Conservation (phyloP, 2,113 vertebrate species). For the Taurulus bubalis region DNA sequence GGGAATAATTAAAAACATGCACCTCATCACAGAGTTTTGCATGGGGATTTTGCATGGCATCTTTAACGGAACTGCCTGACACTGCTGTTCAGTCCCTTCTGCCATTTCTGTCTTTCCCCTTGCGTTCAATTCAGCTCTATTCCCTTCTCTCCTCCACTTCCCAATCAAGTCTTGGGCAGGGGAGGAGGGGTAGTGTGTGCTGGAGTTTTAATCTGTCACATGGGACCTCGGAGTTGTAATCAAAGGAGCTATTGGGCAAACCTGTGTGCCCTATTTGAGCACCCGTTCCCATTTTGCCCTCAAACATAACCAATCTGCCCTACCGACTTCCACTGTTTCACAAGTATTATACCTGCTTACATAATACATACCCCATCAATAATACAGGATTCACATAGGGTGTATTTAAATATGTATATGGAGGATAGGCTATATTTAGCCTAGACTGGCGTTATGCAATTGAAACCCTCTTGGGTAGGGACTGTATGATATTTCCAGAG, state of each 20-base stretch:
- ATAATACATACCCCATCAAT: slow-evolving; percentile 73
- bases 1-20: slow-evolving; percentile 26
- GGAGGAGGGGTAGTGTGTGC: slow-evolving; percentile 58
- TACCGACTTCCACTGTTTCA: slow-evolving; percentile 32
- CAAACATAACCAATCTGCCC: slow-evolving; percentile 36
- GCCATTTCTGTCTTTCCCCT: slow-evolving; percentile 20
- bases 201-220: slow-evolving; percentile 67
- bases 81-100: slow-evolving; percentile 7
- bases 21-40: not conserved
- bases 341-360: slow-evolving; percentile 43
- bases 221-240: slow-evolving; percentile 67
- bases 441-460: slow-evolving; percentile 70
- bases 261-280: slow-evolving; percentile 51
- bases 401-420: slow-evolving; percentile 78
- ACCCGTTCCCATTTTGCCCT: slow-evolving; percentile 25
- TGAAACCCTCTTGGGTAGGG: slow-evolving; percentile 52
- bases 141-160: slow-evolving; percentile 39
- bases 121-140: slow-evolving; percentile 19
- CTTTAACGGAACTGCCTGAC: slow-evolving; percentile 16
- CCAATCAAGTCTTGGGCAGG: slow-evolving; percentile 41
- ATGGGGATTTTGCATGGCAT: slow-evolving; percentile 7
- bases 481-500: slow-evolving; percentile 49
- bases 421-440: slow-evolving; percentile 75
- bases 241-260: slow-evolving; percentile 64
- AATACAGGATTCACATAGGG: slow-evolving; percentile 72